Percentiles rank a stretch among this genome's conserved stretches.
Evolutionary conservation across 2,888 invertebrate species (phyloP).

Genomic region (Aelia acuminata): DNA sequence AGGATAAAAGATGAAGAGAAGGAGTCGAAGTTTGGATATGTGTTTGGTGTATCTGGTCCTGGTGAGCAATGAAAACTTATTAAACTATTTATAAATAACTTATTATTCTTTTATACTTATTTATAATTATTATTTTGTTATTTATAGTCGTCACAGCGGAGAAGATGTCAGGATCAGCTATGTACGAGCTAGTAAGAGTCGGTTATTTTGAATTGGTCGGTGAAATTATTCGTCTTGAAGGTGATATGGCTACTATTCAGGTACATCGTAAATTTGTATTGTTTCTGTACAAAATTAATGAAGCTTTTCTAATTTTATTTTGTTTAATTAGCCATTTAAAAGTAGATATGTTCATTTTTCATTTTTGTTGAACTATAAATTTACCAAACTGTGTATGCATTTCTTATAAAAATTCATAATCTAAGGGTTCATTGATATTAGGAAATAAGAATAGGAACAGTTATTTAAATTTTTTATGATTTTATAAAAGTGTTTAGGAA

Average conservation of each 20-base stretch:
- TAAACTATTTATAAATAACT: slow-evolving; percentile 18
- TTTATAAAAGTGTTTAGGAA: too few species aligned
- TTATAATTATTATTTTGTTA: slow-evolving; percentile 42
- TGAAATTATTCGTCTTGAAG: slow-evolving; percentile 99
- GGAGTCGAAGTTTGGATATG: slow-evolving; percentile 93
- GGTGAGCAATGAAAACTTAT: slow-evolving; percentile 74
- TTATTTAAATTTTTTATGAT: too few species aligned
- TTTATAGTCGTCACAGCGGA: slow-evolving; percentile 96
- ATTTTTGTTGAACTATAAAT: too few species aligned
- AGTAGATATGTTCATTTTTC: neutral
- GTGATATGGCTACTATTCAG: slow-evolving; percentile 99
- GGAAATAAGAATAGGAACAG: too few species aligned
- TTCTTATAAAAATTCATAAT: too few species aligned
- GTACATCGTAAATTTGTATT: slow-evolving; percentile 71
- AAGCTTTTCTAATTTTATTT: neutral
- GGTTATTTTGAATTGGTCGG: slow-evolving; percentile 98
- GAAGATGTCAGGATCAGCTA: slow-evolving; percentile 99
- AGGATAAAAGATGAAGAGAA: slow-evolving; percentile 86
- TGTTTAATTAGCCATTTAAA: neutral
- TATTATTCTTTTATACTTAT: slow-evolving; percentile 16
- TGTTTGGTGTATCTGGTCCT: slow-evolving; percentile 98
- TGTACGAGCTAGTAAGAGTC: slow-evolving; percentile 99
- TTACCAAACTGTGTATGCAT: too few species aligned
- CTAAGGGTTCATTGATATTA: too few species aligned
- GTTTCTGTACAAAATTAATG: neutral